Conservation (phyloP, 2,888 invertebrate genomes). For the Folsomia candida region DNA sequence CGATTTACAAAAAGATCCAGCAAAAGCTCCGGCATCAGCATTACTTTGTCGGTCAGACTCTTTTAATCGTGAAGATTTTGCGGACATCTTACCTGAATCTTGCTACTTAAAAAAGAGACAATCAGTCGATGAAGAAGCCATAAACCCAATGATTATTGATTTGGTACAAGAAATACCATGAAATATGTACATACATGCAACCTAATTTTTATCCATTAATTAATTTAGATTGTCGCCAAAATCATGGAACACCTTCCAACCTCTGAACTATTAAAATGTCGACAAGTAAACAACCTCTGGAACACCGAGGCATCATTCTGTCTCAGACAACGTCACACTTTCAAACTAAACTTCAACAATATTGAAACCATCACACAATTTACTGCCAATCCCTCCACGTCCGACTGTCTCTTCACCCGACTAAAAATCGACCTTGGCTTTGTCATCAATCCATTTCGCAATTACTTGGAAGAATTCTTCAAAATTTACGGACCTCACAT, state of each 20-base stretch:
- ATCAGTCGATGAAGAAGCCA: background rate
- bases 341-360: conserved; percentile 30
- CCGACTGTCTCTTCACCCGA: conserved; percentile 21
- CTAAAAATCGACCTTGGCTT: conserved; percentile 33
- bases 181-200: background rate
- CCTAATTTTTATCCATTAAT: background rate
- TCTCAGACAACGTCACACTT: conserved; percentile 20
- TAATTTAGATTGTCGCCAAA: conserved; percentile 28
- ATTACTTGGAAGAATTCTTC: conserved; percentile 25
- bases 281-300: conserved; percentile 31
- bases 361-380: conserved; percentile 28
- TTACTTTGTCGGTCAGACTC: conserved; percentile 10
- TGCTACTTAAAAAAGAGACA: background rate
- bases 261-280: conserved; percentile 24
- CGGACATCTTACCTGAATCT: conserved; percentile 7
- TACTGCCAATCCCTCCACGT: conserved; percentile 1
- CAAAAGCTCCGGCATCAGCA: background rate
- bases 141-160: conserved; percentile 36
- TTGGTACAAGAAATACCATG: conserved; percentile 22
- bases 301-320: conserved; percentile 29
- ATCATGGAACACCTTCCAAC: conserved; percentile 25
- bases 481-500: conserved; percentile 22
- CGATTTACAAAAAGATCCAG: background rate
- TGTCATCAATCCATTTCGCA: conserved; percentile 26
- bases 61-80: conserved; percentile 10